Conservation (phyloP, 2,797 vertebrate species). For the Bovichtus diacanthus region DNA sequence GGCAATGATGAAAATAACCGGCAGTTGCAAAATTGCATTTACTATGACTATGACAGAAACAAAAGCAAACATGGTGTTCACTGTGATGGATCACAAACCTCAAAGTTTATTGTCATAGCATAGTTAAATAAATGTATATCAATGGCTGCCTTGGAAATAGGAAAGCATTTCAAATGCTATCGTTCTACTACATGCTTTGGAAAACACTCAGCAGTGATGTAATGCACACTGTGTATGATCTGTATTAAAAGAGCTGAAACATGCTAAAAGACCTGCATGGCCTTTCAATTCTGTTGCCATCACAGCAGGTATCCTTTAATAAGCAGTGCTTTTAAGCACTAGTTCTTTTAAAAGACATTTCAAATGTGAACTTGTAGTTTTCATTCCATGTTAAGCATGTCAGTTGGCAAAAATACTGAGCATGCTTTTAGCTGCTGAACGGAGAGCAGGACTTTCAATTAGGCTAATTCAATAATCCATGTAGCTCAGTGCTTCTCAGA, state of each 20-base stretch:
- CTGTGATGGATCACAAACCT: slow-evolving; percentile 1
- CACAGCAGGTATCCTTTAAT: not conserved
- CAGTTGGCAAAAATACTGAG: not conserved
- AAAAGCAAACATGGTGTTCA: not conserved
- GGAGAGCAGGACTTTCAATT: slow-evolving; percentile 11
- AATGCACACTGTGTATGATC: not conserved
- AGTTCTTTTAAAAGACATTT: not conserved
- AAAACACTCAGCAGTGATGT: not conserved
- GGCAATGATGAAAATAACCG: not conserved
- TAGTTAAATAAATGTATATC: slow-evolving; percentile 4
- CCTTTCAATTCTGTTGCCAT: not conserved
- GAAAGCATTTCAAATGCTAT: not conserved
- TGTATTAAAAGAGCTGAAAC: slow-evolving; percentile 10
- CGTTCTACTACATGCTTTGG: not conserved
- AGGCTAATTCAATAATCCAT: slow-evolving; percentile 16
- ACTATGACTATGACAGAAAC: slow-evolving; percentile 5
- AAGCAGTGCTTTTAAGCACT: not conserved
- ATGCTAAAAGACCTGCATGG: not conserved
- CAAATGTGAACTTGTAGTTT: not conserved
- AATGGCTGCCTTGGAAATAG: not conserved
- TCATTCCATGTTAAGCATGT: not conserved
- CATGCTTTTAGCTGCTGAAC: slow-evolving; percentile 8
- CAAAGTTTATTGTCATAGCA: not conserved
- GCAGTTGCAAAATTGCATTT: not conserved
- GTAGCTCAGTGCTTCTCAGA: slow-evolving; percentile 3